Conservation (phyloP, 2,888 invertebrate species). For the Dascillus cervinus region DNA sequence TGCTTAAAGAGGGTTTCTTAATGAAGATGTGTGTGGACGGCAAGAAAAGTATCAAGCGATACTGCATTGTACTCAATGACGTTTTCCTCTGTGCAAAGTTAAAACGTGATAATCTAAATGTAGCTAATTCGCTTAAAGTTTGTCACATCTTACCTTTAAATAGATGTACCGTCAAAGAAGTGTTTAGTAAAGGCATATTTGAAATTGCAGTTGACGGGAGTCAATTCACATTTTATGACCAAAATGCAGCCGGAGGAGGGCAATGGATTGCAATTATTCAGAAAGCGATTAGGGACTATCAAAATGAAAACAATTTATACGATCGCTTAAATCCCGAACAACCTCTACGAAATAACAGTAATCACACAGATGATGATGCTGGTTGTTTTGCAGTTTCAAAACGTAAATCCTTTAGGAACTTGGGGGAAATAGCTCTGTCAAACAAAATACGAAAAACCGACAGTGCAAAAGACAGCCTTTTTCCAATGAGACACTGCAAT, state of each 20-base stretch:
- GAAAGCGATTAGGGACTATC: slow-evolving; percentile 50
- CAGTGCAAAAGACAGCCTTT: too few relatives aligned
- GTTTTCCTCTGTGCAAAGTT: slow-evolving; percentile 67
- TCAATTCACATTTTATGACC: slow-evolving; percentile 50
- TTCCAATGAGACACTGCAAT: too few relatives aligned
- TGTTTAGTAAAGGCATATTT: slow-evolving; percentile 52
- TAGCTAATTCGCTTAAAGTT: slow-evolving; percentile 54
- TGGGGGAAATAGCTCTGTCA: too few relatives aligned
- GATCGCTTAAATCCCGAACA: too few relatives aligned
- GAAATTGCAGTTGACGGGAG: slow-evolving; percentile 53
- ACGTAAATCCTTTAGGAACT: too few relatives aligned
- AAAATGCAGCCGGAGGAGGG: slow-evolving; percentile 46
- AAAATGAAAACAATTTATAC: too few relatives aligned
- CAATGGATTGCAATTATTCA: slow-evolving; percentile 51
- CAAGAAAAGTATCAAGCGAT: slow-evolving; percentile 46
- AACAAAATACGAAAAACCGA: too few relatives aligned
- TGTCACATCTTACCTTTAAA: slow-evolving; percentile 62
- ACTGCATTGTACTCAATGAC: slow-evolving; percentile 65
- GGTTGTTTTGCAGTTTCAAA: too few relatives aligned
- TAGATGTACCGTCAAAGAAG: slow-evolving; percentile 57
- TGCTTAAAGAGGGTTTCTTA: slow-evolving; percentile 59
- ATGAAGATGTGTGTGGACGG: slow-evolving; percentile 50
- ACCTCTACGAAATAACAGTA: too few relatives aligned
- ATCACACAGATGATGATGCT: too few relatives aligned
- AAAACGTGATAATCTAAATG: slow-evolving; percentile 46